Percentiles rank a stretch among this genome's conserved stretches.
Conservation (phyloP, 2,888 invertebrate species). For the Sminthurides aquaticus region DNA sequence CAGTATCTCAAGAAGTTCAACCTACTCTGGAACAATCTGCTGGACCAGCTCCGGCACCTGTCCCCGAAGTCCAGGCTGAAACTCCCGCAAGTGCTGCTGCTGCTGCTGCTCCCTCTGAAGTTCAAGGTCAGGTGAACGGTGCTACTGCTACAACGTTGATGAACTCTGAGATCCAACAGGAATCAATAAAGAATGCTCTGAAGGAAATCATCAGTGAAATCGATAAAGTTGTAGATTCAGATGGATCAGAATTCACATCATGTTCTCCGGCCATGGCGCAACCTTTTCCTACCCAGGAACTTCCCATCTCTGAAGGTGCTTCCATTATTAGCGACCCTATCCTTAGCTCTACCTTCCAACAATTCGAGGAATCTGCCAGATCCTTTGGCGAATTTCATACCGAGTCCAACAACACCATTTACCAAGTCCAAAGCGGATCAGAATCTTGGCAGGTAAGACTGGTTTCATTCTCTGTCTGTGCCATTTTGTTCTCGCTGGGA, state of each 20-base stretch:
- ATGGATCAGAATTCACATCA: constrained; percentile 16
- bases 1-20: neutral
- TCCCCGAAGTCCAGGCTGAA: too few relatives aligned
- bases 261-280: constrained; percentile 13
- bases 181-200: constrained; percentile 53
- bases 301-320: neutral
- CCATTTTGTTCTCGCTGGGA: too few relatives aligned
- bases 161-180: constrained; percentile 50
- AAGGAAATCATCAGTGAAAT: constrained; percentile 58
- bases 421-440: neutral
- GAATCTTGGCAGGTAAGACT: neutral
- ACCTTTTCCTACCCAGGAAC: neutral
- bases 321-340: neutral
- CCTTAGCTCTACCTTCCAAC: neutral
- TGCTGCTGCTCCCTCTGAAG: too few relatives aligned
- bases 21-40: neutral
- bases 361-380: neutral
- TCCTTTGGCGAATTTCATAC: neutral
- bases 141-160: constrained; percentile 1
- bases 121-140: neutral
- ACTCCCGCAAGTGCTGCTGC: neutral
- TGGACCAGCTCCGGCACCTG: neutral
- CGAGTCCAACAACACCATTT: neutral
- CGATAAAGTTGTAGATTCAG: constrained; percentile 52
- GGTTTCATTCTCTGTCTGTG: too few relatives aligned